phyloP scores from a whole-genome alignment of 2,888 invertebrate species.

The Drosophila tripunctata region DNA sequence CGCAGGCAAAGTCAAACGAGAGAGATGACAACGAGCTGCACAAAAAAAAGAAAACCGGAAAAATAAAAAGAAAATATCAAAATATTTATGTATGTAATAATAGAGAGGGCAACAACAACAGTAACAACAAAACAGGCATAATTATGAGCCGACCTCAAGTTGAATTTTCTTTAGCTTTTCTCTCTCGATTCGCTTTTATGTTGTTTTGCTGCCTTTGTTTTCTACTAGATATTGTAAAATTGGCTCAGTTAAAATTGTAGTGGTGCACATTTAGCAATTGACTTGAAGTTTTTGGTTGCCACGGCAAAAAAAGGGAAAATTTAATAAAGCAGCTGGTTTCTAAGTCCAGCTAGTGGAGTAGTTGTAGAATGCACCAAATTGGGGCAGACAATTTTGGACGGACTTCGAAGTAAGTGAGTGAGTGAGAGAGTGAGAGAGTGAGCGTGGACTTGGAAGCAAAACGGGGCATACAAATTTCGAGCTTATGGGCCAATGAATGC shows the following conservation, averaged over 20 bases:
- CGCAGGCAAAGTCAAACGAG: constrained; percentile 45
- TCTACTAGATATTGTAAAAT: constrained; percentile 31
- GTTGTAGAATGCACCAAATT: constrained; percentile 61
- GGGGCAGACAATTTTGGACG: constrained; percentile 62
- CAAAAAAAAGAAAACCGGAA: neutral
- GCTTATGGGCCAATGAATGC: constrained; percentile 78
- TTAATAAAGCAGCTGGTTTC: constrained; percentile 60
- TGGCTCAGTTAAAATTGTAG: constrained; percentile 60
- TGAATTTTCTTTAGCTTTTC: constrained; percentile 7
- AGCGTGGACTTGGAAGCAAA: constrained; percentile 57
- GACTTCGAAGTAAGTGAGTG: constrained; percentile 49
- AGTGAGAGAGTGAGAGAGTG: too few relatives aligned
- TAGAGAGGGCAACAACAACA: constrained; percentile 60
- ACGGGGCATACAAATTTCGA: constrained; percentile 63
- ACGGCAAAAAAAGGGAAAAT: constrained; percentile 43
- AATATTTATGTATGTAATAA: constrained; percentile 68
- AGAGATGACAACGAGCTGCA: constrained; percentile 67
- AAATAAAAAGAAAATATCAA: constrained; percentile 25
- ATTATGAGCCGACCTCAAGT: constrained; percentile 57
- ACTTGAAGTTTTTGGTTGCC: constrained; percentile 49
- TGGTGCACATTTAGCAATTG: constrained; percentile 61
- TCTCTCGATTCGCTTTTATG: neutral
- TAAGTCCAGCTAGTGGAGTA: constrained; percentile 8
- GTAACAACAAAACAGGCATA: constrained; percentile 69
- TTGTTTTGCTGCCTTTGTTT: constrained; percentile 13